Conservation (phyloP, 2,113 vertebrate genomes). For the Paramormyrops kingsleyae region DNA sequence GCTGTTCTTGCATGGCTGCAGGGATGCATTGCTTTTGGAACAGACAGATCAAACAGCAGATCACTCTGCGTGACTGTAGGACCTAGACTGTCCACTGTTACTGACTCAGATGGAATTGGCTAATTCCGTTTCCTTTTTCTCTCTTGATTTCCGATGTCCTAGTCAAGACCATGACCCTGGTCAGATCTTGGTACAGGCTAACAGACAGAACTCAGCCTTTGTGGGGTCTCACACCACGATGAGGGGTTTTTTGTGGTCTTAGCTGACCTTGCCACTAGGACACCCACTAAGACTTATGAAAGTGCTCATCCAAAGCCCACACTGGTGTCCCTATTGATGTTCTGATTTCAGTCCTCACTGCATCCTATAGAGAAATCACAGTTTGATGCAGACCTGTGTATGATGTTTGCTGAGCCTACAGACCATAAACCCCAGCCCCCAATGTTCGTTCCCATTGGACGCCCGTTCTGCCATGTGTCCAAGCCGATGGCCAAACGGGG, state of each 20-base stretch:
- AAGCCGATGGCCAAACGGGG: not conserved
- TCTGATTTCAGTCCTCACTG: not conserved
- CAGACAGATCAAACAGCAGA: not conserved
- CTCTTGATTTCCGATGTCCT: not conserved
- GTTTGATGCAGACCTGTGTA: not conserved
- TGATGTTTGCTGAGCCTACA: not conserved
- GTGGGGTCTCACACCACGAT: not conserved
- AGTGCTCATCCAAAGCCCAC: not conserved
- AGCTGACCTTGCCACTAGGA: not conserved
- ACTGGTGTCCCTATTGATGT: not conserved
- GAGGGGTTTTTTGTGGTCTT: not conserved
- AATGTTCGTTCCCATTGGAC: not conserved
- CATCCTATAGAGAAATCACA: not conserved
- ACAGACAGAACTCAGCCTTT: not conserved
- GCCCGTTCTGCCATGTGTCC: not conserved
- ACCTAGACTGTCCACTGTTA: not conserved
- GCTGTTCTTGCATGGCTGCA: not conserved
- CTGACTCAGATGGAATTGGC: not conserved
- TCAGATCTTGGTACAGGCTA: not conserved
- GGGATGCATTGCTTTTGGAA: not conserved
- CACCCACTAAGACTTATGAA: not conserved
- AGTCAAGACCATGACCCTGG: not conserved
- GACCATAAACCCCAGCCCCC: not conserved
- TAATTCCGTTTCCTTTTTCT: not conserved
- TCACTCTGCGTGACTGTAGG: not conserved